Conservation (phyloP, 2,113 vertebrate species). For the Notarius lentiginosus region DNA sequence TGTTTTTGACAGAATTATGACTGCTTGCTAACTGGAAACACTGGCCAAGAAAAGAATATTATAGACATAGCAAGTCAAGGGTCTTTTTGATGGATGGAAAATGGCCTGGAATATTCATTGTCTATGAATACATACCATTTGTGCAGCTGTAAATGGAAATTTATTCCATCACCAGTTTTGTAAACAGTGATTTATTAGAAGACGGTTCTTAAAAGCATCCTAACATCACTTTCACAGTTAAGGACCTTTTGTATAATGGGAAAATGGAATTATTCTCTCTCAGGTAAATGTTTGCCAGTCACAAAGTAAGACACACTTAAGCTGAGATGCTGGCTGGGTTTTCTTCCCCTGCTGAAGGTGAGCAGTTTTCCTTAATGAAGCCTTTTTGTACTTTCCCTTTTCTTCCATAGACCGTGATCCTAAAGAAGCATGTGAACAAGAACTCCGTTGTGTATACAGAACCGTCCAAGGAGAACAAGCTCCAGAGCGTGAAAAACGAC, state of each 20-base stretch:
- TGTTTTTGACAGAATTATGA: neutral
- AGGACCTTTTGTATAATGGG: constrained; percentile 20
- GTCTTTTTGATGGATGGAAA: neutral
- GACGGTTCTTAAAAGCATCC: constrained; percentile 17
- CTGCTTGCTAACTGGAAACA: neutral
- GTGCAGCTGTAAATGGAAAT: constrained; percentile 42
- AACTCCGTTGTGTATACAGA: constrained; percentile 78
- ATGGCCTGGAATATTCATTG: neutral
- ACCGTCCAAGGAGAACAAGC: constrained; percentile 76
- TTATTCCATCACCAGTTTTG: constrained; percentile 16
- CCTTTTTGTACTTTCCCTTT: constrained; percentile 3
- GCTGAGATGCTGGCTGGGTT: neutral
- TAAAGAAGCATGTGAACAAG: constrained; percentile 79
- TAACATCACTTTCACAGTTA: neutral
- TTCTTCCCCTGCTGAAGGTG: neutral
- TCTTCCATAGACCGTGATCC: constrained; percentile 70
- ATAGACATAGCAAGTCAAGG: neutral
- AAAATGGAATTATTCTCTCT: constrained; percentile 23
- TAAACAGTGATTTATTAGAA: constrained; percentile 20
- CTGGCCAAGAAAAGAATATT: constrained; percentile 13
- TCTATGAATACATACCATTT: constrained; percentile 36
- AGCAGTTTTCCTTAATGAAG: constrained; percentile 24
- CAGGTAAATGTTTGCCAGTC: neutral
- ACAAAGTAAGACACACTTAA: neutral
- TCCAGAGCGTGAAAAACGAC: constrained; percentile 74